Conservation (phyloP, 2,113 vertebrate species). For the Thinocorus orbignyianus region DNA sequence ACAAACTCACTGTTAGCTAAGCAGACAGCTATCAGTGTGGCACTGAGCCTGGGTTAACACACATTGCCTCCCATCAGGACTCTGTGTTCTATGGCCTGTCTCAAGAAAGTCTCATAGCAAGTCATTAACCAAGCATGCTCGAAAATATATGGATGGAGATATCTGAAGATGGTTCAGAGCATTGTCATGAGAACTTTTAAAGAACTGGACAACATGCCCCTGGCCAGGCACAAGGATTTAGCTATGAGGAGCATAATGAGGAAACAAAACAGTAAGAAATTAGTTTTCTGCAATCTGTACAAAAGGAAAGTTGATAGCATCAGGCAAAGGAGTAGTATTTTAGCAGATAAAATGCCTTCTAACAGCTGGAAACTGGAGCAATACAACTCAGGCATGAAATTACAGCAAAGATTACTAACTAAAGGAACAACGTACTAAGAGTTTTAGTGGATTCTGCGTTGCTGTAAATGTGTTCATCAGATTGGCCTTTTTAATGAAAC, state of each 20-base stretch:
- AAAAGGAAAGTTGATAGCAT: neutral
- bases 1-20: constrained; percentile 24
- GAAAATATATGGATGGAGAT: neutral
- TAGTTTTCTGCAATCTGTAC: neutral
- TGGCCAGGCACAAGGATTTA: neutral
- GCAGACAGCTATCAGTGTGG: constrained; percentile 32
- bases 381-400: constrained; percentile 32
- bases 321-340: constrained; percentile 8
- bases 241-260: neutral
- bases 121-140: neutral
- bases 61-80: neutral
- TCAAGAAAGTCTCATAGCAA: neutral
- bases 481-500: neutral
- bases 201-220: neutral
- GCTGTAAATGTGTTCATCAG: constrained; percentile 13
- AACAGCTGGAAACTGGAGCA: constrained; percentile 17
- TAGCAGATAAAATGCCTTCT: constrained; percentile 25
- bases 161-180: neutral
- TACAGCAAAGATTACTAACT: neutral
- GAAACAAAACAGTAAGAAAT: neutral
- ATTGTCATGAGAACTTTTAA: neutral
- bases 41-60: constrained; percentile 27
- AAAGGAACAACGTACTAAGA: neutral
- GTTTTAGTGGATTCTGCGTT: neutral
- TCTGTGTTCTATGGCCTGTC: neutral